Evolutionary conservation across 1,140 invertebrate genomes (phyloP).

Genomic region (Pachypeltis micranthus): DNA sequence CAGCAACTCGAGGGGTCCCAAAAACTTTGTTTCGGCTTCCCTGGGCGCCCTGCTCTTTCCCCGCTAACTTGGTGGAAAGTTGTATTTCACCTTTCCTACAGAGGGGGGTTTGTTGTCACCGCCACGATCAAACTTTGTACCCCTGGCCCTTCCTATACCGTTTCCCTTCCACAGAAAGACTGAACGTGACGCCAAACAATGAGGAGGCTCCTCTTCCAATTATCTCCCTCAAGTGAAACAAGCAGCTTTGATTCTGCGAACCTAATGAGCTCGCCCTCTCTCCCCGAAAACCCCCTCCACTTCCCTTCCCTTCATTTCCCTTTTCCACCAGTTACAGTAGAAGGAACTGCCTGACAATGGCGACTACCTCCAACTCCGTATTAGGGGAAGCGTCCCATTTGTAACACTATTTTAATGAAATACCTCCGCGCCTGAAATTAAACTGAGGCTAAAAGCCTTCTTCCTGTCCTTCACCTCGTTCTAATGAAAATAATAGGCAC

Average conservation of each 20-base stretch:
- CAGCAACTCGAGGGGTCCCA: too few relatives aligned
- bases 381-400: too few relatives aligned
- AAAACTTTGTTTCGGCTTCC: background rate
- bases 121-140: slow-evolving; percentile 7
- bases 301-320: background rate
- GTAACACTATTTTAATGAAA: too few relatives aligned
- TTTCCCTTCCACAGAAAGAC: background rate
- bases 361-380: too few relatives aligned
- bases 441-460: too few relatives aligned
- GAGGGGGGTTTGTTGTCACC: slow-evolving; percentile 9
- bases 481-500: too few relatives aligned
- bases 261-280: too few relatives aligned
- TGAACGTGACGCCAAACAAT: slow-evolving; percentile 7
- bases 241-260: background rate
- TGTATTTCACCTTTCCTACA: background rate
- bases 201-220: slow-evolving; percentile 2
- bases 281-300: background rate
- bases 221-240: slow-evolving; percentile 6
- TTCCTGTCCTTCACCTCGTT: too few relatives aligned
- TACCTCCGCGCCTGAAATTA: too few relatives aligned
- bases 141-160: too few relatives aligned
- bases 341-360: too few relatives aligned
- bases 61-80: background rate
- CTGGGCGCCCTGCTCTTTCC: background rate
- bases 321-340: too few relatives aligned